Conservation (phyloP, 2,888 invertebrate genomes). For the Pharmacophagus antenor region DNA sequence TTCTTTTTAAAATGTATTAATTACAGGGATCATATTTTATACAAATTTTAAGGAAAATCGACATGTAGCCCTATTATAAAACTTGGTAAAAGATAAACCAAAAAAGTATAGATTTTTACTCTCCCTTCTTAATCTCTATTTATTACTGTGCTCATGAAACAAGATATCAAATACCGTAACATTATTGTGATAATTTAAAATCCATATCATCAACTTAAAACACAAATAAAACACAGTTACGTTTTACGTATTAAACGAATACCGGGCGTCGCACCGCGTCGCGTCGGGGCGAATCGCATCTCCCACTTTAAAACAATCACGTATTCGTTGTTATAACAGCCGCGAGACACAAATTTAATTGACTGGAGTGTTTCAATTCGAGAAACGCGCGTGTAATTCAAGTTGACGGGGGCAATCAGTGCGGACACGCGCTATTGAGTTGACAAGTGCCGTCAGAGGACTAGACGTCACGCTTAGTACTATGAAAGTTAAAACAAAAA, state of each 20-base stretch:
- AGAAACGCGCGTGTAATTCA: slow-evolving; percentile 33
- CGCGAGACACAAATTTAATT: slow-evolving; percentile 30
- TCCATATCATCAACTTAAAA: too few species aligned
- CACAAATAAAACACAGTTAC: too few species aligned
- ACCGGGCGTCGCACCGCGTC: slow-evolving; percentile 6
- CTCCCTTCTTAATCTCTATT: too few species aligned
- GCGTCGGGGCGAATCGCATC: slow-evolving; percentile 13
- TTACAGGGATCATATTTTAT: too few species aligned
- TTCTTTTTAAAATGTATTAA: too few species aligned
- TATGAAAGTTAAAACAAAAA: slow-evolving; percentile 3
- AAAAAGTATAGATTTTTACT: neutral
- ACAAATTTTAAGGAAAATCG: neutral
- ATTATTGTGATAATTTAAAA: too few species aligned
- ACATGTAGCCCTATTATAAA: neutral
- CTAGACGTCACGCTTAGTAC: slow-evolving; percentile 16
- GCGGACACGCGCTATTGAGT: slow-evolving; percentile 34
- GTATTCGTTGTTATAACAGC: slow-evolving; percentile 21
- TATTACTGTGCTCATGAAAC: too few species aligned
- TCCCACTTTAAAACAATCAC: slow-evolving; percentile 25
- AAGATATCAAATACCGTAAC: too few species aligned
- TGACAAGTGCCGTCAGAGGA: slow-evolving; percentile 30
- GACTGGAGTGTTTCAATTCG: slow-evolving; percentile 31
- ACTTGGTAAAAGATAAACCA: neutral
- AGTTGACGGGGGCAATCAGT: slow-evolving; percentile 33
- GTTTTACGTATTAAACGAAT: slow-evolving; percentile 2